Evolutionary conservation across 2,888 invertebrate genomes (phyloP).

Genomic region (Dicranocentrus wangi): DNA sequence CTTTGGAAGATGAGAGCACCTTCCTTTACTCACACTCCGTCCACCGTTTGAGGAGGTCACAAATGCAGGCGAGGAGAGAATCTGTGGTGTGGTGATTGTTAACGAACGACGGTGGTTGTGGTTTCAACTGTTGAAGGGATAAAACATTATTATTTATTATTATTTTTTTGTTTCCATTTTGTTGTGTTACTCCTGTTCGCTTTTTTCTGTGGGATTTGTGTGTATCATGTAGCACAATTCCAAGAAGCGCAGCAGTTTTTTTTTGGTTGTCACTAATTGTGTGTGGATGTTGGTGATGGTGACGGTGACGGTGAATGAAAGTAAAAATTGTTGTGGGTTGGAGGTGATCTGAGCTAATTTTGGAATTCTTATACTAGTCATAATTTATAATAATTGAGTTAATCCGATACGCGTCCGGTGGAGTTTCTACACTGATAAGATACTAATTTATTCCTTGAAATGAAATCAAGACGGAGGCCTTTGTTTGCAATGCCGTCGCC

Average conservation of each 20-base stretch:
- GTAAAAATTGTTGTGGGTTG: background rate
- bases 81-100: conserved; percentile 1
- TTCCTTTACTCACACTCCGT: conserved; percentile 45
- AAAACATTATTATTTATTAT: conserved; percentile 1
- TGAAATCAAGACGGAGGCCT: conserved; percentile 27
- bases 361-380: conserved; percentile 2
- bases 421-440: background rate
- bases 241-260: too few species aligned
- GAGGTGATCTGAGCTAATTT: background rate
- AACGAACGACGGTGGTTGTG: conserved; percentile 2
- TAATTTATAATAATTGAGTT: background rate
- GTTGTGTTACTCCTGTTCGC: background rate
- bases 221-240: background rate
- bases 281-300: conserved; percentile 5
- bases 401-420: background rate
- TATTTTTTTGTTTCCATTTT: background rate
- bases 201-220: background rate
- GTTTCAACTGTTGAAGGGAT: conserved; percentile 7
- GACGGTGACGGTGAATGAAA: conserved; percentile 16
- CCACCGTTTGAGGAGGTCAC: conserved; percentile 48
- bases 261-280: background rate
- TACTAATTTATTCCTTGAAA: background rate
- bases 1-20: conserved; percentile 35
- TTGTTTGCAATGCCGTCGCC: conserved; percentile 18
- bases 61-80: background rate